Base-by-base conservation (phyloP, 2,113 vertebrate genomes). In the Caloenas nicobarica region DNA sequence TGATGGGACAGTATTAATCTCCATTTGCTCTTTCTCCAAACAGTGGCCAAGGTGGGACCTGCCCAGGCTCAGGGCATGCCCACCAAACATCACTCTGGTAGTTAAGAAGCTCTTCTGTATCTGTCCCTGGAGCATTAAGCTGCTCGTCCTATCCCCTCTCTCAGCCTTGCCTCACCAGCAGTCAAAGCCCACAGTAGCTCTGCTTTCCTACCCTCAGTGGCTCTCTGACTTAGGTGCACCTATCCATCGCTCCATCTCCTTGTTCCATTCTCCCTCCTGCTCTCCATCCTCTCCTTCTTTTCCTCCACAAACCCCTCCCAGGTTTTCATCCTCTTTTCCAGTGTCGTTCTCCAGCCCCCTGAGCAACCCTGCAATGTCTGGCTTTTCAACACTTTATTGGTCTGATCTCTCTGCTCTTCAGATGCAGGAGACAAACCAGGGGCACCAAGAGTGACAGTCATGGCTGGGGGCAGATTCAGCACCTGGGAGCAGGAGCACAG, bases 361-460 rank as follows among this genome's bases (percentile, higher is more conserved):
- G 18, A 4, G 0, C 51, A 57, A 34, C 36, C 15, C 11, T 66
- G 23, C 0, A 1, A 46, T 5, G 3, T 16, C 65, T 74, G 3
- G 34, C 74, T 81, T 72, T 61, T 81, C 77, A 82, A 24, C 8
- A 31, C 3, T 40, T 62, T 7, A 54, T 9, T 11, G 5, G 10
- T 26, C 58, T 72, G 53, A 25, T 33, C 25, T 79, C 40, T 69
- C 68, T 31, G 19, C 44, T 36, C 26, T 11, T 6, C 7, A 1
- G 31, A 36, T 7, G 8, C 38, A 40, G 38, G 26, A 53, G n/a
- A 38, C 9, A 86, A 46, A 58, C 11, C 23, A 28, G 54, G 26
- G n/a, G 8, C 48, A 77, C 26, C 11, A 50, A 36, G 28, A 34
- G 26, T 62, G 34, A 18, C 44, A 42, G n/a, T 17, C 3, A 1